phyloP scores from a whole-genome alignment of 2,888 invertebrate species.

The Isotomurus palustris region DNA sequence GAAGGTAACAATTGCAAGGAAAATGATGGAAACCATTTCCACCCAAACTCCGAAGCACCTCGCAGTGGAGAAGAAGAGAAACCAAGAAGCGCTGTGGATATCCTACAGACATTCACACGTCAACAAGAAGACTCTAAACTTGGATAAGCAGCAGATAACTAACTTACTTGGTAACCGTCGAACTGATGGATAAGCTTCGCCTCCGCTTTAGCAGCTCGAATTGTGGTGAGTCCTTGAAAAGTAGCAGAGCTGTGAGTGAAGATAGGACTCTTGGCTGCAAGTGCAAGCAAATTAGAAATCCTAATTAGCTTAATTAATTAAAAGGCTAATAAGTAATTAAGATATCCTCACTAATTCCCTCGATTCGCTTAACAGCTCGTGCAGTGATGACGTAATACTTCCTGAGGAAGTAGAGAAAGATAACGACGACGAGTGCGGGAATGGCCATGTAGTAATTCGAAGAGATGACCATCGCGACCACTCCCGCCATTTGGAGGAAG shows the following conservation, averaged over 20 bases:
- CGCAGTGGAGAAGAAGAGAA: slow-evolving; percentile 80
- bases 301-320: background rate
- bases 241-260: slow-evolving; percentile 87
- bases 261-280: slow-evolving; percentile 80
- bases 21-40: slow-evolving; percentile 80
- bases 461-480: slow-evolving; percentile 51
- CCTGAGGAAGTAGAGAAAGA: slow-evolving; percentile 69
- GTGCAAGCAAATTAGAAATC: background rate
- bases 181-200: slow-evolving; percentile 70
- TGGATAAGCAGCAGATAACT: background rate
- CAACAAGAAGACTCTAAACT: background rate
- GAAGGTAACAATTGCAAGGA: slow-evolving; percentile 78
- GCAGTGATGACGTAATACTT: slow-evolving; percentile 74
- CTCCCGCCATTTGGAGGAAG: slow-evolving; percentile 59
- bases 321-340: too few species aligned
- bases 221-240: slow-evolving; percentile 82
- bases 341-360: slow-evolving; percentile 52
- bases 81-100: slow-evolving; percentile 85
- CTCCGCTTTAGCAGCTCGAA: slow-evolving; percentile 81
- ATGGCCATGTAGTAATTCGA: slow-evolving; percentile 47
- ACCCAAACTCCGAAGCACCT: slow-evolving; percentile 91
- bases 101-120: slow-evolving; percentile 53
- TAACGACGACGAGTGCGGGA: slow-evolving; percentile 64
- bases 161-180: slow-evolving; percentile 62
- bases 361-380: slow-evolving; percentile 64